phyloP scores from a whole-genome alignment of 2,113 vertebrate genomes.

The Ploceus nigricollis region DNA sequence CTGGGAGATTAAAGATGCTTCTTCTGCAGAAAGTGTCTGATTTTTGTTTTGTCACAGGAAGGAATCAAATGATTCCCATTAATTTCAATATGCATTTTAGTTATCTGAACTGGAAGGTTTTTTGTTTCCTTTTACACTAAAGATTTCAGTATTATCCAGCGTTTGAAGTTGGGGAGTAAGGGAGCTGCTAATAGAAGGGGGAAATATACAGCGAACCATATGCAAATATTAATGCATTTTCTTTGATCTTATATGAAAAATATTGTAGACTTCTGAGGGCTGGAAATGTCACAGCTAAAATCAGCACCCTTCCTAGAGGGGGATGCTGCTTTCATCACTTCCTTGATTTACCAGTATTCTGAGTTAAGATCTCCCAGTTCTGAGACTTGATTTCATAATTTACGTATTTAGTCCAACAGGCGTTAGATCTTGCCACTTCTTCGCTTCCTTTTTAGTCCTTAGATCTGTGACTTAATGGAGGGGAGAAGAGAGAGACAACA shows the following conservation, averaged over 20 bases:
- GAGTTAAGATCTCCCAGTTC: constrained; percentile 62
- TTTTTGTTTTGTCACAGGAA: constrained; percentile 43
- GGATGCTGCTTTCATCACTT: constrained; percentile 59
- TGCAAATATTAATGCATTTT: constrained; percentile 60
- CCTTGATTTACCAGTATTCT: constrained; percentile 49
- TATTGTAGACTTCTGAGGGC: constrained; percentile 51
- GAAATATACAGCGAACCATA: constrained; percentile 12
- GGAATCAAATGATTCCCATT: constrained; percentile 31
- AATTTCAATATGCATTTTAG: constrained; percentile 46
- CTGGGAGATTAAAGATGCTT: neutral
- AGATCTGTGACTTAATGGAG: constrained; percentile 39
- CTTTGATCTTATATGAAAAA: constrained; percentile 55
- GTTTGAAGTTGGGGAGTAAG: constrained; percentile 34
- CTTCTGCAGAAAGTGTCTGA: constrained; percentile 4
- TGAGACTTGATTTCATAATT: constrained; percentile 66
- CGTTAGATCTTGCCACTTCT: constrained; percentile 59
- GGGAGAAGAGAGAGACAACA: neutral
- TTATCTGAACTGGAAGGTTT: neutral
- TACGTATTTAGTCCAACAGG: constrained; percentile 60
- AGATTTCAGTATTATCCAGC: constrained; percentile 10
- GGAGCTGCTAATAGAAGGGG: neutral
- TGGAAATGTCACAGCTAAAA: constrained; percentile 63
- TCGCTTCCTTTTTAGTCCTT: constrained; percentile 33
- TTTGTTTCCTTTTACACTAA: constrained; percentile 47
- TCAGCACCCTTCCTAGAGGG: constrained; percentile 28